Evolutionary conservation across 2,888 invertebrate species (phyloP).

Genomic region (Cepaea hortensis): DNA sequence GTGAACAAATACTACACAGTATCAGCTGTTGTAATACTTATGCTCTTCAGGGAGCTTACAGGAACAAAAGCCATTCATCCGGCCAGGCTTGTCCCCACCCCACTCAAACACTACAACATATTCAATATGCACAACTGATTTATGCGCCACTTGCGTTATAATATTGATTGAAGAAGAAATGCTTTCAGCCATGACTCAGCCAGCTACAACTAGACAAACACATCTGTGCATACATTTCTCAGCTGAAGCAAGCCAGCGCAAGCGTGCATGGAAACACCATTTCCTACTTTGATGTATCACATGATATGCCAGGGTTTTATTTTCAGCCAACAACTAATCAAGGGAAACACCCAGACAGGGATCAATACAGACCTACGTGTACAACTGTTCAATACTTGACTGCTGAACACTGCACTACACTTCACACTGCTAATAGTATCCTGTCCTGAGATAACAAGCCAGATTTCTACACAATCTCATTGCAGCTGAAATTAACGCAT

Average conservation of each 20-base stretch:
- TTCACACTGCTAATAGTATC: no score
- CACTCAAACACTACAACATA: no score
- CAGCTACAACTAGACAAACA: neutral
- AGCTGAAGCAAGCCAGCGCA: neutral
- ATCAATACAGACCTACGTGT: neutral
- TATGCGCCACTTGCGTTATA: neutral
- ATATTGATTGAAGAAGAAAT: constrained; percentile 29
- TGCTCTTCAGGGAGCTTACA: no score
- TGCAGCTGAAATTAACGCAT: no score
- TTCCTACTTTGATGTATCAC: neutral
- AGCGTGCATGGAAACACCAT: neutral
- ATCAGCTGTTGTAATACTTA: no score
- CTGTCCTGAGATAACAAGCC: no score
- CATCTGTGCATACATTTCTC: neutral
- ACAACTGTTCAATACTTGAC: no score
- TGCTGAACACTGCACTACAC: no score
- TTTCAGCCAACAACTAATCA: neutral
- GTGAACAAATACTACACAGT: no score
- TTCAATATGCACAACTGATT: neutral
- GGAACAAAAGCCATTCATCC: no score
- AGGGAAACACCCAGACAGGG: neutral
- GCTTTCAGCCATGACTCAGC: constrained; percentile 20
- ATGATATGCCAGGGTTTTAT: neutral
- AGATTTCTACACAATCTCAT: no score
- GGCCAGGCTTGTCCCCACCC: no score